Evolutionary conservation across 2,888 invertebrate species (phyloP).

Genomic region (Gastrophysa polygoni): DNA sequence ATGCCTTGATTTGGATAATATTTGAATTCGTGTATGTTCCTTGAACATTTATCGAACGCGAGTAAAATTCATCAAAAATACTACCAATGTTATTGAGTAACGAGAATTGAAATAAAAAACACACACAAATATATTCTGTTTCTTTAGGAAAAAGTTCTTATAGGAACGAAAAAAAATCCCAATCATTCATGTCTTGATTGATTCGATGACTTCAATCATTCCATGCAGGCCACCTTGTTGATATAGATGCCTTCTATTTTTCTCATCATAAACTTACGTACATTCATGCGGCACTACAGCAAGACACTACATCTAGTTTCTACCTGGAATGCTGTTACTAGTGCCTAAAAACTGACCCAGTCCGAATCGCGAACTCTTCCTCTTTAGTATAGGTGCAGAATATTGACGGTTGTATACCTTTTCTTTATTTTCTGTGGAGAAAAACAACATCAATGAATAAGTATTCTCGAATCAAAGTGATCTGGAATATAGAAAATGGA

Average conservation of each 20-base stretch:
- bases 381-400: slow-evolving; percentile 92
- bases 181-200: neutral
- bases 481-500: no score
- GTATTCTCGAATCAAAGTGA: no score
- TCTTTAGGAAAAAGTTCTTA: no score
- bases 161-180: neutral
- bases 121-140: no score
- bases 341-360: slow-evolving; percentile 81
- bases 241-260: slow-evolving; percentile 3
- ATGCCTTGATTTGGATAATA: no score
- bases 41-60: no score
- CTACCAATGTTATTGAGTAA: no score
- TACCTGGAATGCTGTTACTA: slow-evolving; percentile 68
- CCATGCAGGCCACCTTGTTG: neutral
- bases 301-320: slow-evolving; percentile 59
- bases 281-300: slow-evolving; percentile 57
- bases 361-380: slow-evolving; percentile 91
- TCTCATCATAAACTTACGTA: slow-evolving; percentile 37
- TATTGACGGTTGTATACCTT: slow-evolving; percentile 90
- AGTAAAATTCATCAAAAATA: no score
- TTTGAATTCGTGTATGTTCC: no score
- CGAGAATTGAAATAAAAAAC: no score
- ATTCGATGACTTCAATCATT: neutral
- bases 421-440: slow-evolving; percentile 66
- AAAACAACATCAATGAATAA: no score